A percentile compares a stretch with the other conserved stretches of the same genome.
These are phyloP conservation scores for Laterallus jamaicensis DNA, from an alignment of 2,113 vertebrate genomes.

Conservation along the genomic window DNA sequence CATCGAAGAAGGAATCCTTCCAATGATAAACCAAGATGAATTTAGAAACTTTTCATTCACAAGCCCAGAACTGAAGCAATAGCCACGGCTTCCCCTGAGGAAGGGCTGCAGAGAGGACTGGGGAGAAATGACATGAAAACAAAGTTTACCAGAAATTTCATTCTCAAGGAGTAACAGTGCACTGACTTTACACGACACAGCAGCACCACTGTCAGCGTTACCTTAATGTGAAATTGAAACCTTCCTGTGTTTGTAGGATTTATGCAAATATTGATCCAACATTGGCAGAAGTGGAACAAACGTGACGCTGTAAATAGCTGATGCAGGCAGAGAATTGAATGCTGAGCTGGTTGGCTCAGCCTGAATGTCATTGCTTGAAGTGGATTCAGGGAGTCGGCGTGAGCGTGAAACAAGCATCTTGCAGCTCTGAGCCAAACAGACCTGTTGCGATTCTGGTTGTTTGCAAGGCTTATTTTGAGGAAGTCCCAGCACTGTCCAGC, in stretches of 20 bases:
- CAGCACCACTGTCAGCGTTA: slow-evolving; percentile 32
- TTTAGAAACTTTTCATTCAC: slow-evolving; percentile 95
- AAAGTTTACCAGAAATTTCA: slow-evolving; percentile 49
- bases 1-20: slow-evolving; percentile 88
- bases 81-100: not conserved
- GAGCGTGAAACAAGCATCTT: slow-evolving; percentile 41
- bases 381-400: not conserved
- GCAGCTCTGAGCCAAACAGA: slow-evolving; percentile 69
- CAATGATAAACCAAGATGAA: slow-evolving; percentile 93
- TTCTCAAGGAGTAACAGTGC: slow-evolving; percentile 43
- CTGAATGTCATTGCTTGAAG: not conserved
- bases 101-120: not conserved
- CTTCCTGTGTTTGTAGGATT: slow-evolving; percentile 49
- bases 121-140: not conserved
- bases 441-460: slow-evolving; percentile 18
- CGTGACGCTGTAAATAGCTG: not conserved
- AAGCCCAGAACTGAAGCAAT: slow-evolving; percentile 80
- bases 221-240: slow-evolving; percentile 54
- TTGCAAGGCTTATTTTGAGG: slow-evolving; percentile 4
- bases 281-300: slow-evolving; percentile 42
- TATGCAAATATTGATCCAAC: slow-evolving; percentile 45
- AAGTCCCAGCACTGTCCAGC: not conserved
- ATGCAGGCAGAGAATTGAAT: slow-evolving; percentile 8
- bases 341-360: slow-evolving; percentile 34
- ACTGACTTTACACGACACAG: slow-evolving; percentile 3